Base-by-base conservation (phyloP, 2,113 vertebrate species). In the Chionis minor region DNA sequence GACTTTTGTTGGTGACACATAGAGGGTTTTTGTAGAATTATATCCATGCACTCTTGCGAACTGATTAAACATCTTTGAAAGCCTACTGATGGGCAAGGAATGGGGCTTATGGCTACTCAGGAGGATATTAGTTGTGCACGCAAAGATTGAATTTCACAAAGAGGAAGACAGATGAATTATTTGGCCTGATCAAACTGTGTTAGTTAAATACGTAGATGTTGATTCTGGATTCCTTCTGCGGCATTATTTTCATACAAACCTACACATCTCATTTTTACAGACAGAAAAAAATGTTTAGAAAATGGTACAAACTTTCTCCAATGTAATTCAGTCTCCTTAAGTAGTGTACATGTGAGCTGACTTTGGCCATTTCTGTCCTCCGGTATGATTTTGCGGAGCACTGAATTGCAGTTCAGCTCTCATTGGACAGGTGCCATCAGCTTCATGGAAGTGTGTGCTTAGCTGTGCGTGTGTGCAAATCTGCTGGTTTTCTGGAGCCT, bases 61-160 rank as follows among this genome's bases (percentile, higher is more conserved):
- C 52, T 45, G 70, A 89, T 84, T 89, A 81, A 95, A 82, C 49
- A 52, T 87, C 92, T 87, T 56, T 91, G 86, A 69, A 94, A 85
- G 61, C 35, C 52, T 90, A n/a, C 44, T 94, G 65, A 56, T 27
- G 8, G 73, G 91, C 70, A 92, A 91, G 75, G 44, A 73, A 81
- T 85, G 32, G 21, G 40, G 86, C 61, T 96, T 92, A 63, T 54
- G 80, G 56, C 66, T 92, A 23, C 73, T 89, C 28, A 28, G 38
- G 62, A 84, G 38, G 72, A 74, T 78, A 87, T 85, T 91, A 87
- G 45, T 89, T 81, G 18, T 72, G 83, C 84, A 95, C 95, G 92
- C 81, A 90, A 58, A 89, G 91, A 70, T 10, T 81, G 81, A 82
- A 47, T 75, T 89, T 75, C 84, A 90, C 78, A 87, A 92, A 94